Evolutionary conservation across 1,140 invertebrate species (phyloP), one percentile per base, ranked within the genome.

Genomic region (Muscidifurax raptorellus): DNA sequence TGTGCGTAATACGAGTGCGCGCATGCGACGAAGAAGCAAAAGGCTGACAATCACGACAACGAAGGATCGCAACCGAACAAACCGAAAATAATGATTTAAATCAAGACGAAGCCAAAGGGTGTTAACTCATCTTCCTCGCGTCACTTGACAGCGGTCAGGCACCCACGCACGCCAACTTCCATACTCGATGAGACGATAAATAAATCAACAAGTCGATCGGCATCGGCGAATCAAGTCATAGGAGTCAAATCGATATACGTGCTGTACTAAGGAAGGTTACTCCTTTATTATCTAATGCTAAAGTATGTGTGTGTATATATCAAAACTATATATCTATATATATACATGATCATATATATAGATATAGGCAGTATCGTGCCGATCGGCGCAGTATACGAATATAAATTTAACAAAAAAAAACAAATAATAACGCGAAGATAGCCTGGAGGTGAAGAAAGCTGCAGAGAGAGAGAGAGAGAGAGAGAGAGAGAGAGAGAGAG

Each of bases 41-140:
- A 72, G 77, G 83, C 83, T 80, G 77, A 84, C 77, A 84, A 84
- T 84, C 77, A 84, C 47, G 36, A 78, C 67, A 67, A 79, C 77
- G 83, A 84, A 80, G 44, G 30, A 67, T 84, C 69, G 36, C 44
- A 66, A 84, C 30, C 30, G 52, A 84, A 75, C 6, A 74, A 64
- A 71, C 10, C 25, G 30, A 13, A 71, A 71, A 71, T 71, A 71
- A 71, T 0, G n/a, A 28, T 78, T 32, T 4, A 30, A 64, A 40
- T 30, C 15, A 83, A 30, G 66, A 84, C 25, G 27, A 84, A 80
- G 67, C 71, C 25, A 75, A 84, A 59, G 44, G 47, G 59, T 67
- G 32, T 75, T 80, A 47, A 52, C 10, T 47, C 71, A 52, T 64
- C 15, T 74, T 79, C 27, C 76, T 79, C n/a, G 47, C 44, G n/a